A percentile compares a stretch with the other conserved stretches of the same genome.
Evolutionary conservation across 2,797 vertebrate genomes (phyloP).

Genomic region (Acipenser oxyrinchus): DNA sequence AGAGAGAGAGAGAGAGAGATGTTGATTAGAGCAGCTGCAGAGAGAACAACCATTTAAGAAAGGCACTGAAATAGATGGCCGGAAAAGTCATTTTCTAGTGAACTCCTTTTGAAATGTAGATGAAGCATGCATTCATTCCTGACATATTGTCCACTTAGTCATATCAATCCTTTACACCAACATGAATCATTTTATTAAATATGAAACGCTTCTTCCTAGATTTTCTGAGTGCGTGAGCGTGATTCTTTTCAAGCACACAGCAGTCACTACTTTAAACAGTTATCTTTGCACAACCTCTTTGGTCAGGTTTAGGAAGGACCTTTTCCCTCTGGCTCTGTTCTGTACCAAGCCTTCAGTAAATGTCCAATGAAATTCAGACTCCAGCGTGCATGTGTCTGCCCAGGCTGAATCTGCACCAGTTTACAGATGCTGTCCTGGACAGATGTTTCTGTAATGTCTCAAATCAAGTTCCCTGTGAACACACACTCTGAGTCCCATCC

Average conservation of each 20-base stretch:
- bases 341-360: constrained; percentile 11
- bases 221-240: too few species aligned
- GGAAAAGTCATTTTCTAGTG: constrained; percentile 2
- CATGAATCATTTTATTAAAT: too few species aligned
- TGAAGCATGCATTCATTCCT: too few species aligned
- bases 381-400: constrained; percentile 13
- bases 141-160: too few species aligned
- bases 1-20: not conserved
- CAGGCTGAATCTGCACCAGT: constrained; percentile 18
- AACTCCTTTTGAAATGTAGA: not conserved
- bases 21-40: not conserved
- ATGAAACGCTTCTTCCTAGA: too few species aligned
- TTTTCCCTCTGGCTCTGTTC: not conserved
- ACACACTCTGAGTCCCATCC: not conserved
- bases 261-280: too few species aligned
- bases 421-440: constrained; percentile 19
- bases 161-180: too few species aligned
- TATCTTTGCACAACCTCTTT: too few species aligned
- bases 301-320: not conserved
- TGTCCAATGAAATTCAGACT: constrained; percentile 4
- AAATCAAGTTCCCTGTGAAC: constrained; percentile 2
- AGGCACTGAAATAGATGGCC: not conserved
- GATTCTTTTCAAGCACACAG: too few species aligned
- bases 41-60: constrained; percentile 11
- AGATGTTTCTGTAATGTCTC: constrained; percentile 2